A percentile compares a stretch with the other conserved stretches of the same genome.
Evolutionary conservation across 1,140 invertebrate species (phyloP).

Genomic region (Periplaneta americana): DNA sequence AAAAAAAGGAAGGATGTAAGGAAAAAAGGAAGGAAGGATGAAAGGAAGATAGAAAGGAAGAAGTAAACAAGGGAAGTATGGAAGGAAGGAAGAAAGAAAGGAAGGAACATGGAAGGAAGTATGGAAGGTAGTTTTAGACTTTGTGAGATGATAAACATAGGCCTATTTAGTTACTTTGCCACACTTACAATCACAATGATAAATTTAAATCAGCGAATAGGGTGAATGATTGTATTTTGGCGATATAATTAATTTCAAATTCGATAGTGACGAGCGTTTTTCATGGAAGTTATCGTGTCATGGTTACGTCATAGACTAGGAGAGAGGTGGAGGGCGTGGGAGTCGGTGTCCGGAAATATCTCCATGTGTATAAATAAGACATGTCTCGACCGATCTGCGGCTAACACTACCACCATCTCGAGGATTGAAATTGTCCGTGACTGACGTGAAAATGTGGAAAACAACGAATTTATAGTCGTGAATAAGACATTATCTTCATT

Average conservation of each 20-base stretch:
- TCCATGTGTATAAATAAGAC: not conserved
- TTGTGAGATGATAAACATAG: no score
- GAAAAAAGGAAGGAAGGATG: no score
- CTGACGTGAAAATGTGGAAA: not conserved
- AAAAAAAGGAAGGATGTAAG: no score
- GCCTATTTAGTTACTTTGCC: no score
- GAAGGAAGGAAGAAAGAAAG: no score
- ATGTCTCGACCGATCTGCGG: not conserved
- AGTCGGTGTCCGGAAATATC: not conserved
- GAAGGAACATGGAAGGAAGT: no score
- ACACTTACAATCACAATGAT: no score
- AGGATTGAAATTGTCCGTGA: not conserved
- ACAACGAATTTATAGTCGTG: not conserved
- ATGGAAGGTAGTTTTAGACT: no score
- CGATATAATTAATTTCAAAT: not conserved
- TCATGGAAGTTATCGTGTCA: not conserved
- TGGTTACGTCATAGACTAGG: not conserved
- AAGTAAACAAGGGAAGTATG: no score
- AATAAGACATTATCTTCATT: not conserved
- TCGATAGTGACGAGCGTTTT: not conserved
- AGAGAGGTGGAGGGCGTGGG: not conserved
- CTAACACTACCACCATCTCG: no score
- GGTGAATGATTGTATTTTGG: not conserved
- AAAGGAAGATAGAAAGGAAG: no score
- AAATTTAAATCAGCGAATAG: not conserved